Percentiles rank a stretch among this genome's conserved stretches.
phyloP scores from a whole-genome alignment of 2,797 vertebrate species.

The Sebastes miniatus region DNA sequence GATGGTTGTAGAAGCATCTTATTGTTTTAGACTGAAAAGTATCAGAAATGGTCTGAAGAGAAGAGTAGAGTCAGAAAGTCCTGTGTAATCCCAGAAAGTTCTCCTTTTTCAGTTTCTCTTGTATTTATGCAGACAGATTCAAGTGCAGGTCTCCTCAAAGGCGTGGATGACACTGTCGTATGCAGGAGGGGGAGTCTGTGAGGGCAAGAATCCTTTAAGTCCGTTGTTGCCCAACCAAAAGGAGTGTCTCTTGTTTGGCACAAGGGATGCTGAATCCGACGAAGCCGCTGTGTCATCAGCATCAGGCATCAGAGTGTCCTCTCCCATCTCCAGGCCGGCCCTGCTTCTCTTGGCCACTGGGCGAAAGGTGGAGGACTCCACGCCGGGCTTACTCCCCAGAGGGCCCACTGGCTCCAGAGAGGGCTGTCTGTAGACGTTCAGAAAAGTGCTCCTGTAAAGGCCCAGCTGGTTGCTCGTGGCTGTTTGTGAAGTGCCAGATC shows the following conservation, averaged over 20 bases:
- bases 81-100: not conserved
- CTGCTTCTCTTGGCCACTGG: slow-evolving; percentile 85
- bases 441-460: slow-evolving; percentile 91
- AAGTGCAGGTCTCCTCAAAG: slow-evolving; percentile 81
- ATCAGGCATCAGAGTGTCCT: slow-evolving; percentile 82
- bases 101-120: not conserved
- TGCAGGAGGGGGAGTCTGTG: slow-evolving; percentile 89
- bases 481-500: slow-evolving; percentile 65
- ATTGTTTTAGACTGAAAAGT: not conserved
- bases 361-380: slow-evolving; percentile 92
- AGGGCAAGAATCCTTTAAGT: slow-evolving; percentile 85
- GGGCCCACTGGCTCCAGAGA: slow-evolving; percentile 92
- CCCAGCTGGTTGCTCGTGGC: slow-evolving; percentile 78
- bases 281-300: slow-evolving; percentile 74
- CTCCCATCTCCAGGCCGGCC: slow-evolving; percentile 69
- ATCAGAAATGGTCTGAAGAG: slow-evolving; percentile 1
- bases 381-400: slow-evolving; percentile 88
- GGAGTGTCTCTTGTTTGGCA: slow-evolving; percentile 83
- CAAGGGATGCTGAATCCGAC: slow-evolving; percentile 69
- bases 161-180: slow-evolving; percentile 95
- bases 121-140: slow-evolving; percentile 24
- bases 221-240: slow-evolving; percentile 91
- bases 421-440: slow-evolving; percentile 91
- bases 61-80: not conserved
- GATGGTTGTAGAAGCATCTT: not conserved